phyloP scores from a whole-genome alignment of 2,797 vertebrate genomes.

The Tapirus indicus region DNA sequence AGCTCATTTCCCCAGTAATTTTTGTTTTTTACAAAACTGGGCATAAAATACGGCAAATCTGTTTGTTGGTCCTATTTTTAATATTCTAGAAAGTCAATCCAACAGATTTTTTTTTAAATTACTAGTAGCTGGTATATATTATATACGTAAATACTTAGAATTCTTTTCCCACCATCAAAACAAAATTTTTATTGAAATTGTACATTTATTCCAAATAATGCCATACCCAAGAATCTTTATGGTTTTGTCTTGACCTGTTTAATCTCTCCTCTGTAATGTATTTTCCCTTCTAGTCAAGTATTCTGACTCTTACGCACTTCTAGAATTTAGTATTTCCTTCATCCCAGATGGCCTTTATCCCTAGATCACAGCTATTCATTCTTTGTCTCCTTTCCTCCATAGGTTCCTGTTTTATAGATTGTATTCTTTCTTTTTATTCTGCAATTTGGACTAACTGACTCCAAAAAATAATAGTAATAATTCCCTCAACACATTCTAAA shows the following conservation, averaged over 20 bases:
- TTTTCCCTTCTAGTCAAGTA: constrained; percentile 3
- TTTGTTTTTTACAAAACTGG: constrained; percentile 11
- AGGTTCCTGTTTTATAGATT: background rate
- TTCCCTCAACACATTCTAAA: constrained; percentile 17
- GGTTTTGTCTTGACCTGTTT: constrained; percentile 32
- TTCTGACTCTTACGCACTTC: background rate
- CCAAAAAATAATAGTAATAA: constrained; percentile 29
- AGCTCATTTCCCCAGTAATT: background rate
- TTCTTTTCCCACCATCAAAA: constrained; percentile 36
- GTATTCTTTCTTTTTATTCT: constrained; percentile 51
- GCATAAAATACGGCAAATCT: constrained; percentile 25
- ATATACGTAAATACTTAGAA: background rate
- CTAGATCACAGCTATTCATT: background rate
- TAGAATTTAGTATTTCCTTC: constrained; percentile 39
- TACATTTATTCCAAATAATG: background rate
- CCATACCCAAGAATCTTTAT: background rate
- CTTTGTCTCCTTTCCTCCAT: background rate
- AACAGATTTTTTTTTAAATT: background rate
- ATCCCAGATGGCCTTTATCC: constrained; percentile 1
- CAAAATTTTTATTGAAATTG: constrained; percentile 40
- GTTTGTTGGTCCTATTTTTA: constrained; percentile 23
- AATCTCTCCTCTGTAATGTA: background rate
- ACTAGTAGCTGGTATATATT: background rate
- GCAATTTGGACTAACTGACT: constrained; percentile 12
- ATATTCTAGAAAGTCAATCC: background rate